These are phyloP conservation scores for Andrena dorsata DNA, from an alignment of 2,888 invertebrate species.

Conservation along the genomic window DNA sequence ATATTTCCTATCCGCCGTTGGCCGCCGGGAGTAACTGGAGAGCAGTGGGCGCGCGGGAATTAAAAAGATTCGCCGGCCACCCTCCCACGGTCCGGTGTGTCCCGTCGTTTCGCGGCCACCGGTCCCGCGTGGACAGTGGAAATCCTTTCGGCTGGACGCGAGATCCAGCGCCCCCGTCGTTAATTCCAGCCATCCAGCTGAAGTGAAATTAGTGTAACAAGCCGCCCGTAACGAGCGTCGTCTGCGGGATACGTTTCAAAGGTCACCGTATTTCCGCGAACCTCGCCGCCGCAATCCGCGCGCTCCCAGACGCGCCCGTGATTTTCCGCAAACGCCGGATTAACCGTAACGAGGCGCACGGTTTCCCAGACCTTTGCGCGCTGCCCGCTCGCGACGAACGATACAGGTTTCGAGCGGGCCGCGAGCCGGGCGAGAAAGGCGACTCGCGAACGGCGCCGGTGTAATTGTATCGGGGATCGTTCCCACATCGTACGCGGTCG, in stretches of 20 bases:
- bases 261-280: background rate
- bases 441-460: background rate
- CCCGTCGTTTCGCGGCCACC: too few relatives aligned
- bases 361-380: background rate
- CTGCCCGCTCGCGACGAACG: background rate
- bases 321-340: constrained; percentile 11
- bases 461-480: constrained; percentile 42
- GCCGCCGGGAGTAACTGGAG: background rate
- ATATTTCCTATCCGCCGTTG: constrained; percentile 34
- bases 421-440: background rate
- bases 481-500: constrained; percentile 11
- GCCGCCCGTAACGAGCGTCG: too few relatives aligned
- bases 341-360: background rate
- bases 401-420: constrained; percentile 5
- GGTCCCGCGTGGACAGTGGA: too few relatives aligned
- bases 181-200: too few relatives aligned
- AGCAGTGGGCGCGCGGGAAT: background rate
- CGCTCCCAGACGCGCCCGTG: background rate
- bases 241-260: background rate
- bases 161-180: background rate
- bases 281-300: background rate
- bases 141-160: too few relatives aligned
- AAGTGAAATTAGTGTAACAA: too few relatives aligned
- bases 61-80: too few relatives aligned
- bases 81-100: too few relatives aligned